phyloP scores from a whole-genome alignment of 2,797 vertebrate species.

The Jordanella pulchra region DNA sequence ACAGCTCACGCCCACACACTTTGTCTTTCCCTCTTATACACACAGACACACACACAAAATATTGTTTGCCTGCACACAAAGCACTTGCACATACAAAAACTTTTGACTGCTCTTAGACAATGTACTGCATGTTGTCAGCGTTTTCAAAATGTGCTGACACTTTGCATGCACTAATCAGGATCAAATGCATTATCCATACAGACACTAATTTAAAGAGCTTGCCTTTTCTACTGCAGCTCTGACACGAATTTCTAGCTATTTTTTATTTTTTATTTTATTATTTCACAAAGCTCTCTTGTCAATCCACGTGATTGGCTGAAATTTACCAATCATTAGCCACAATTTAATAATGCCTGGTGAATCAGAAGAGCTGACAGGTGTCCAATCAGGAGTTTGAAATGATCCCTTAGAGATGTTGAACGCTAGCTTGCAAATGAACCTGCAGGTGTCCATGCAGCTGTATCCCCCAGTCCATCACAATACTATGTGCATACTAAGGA shows the following conservation, averaged over 20 bases:
- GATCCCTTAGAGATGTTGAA: conserved; percentile 82
- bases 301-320: conserved; percentile 81
- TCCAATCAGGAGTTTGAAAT: conserved; percentile 88
- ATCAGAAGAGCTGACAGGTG: conserved; percentile 83
- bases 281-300: conserved; percentile 76
- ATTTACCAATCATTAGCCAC: conserved; percentile 82
- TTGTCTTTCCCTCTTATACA: conserved; percentile 17
- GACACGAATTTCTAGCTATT: conserved; percentile 68
- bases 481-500: conserved; percentile 78
- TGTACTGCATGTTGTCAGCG: conserved; percentile 81
- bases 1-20: conserved; percentile 52
- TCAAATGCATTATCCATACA: conserved; percentile 82
- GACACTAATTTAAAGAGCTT: conserved; percentile 79
- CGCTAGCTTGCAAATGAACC: conserved; percentile 85
- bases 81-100: conserved; percentile 75
- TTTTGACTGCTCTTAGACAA: conserved; percentile 83
- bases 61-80: conserved; percentile 52
- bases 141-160: conserved; percentile 81
- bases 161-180: conserved; percentile 84
- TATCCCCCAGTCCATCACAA: conserved; percentile 83
- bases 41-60: conserved; percentile 48
- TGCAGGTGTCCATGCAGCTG: conserved; percentile 86
- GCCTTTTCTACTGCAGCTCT: conserved; percentile 69
- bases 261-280: conserved; percentile 49
- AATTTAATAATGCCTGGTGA: conserved; percentile 76